These are phyloP conservation scores for Toxotes lorentzi DNA, from an alignment of 2,797 vertebrate species.

Conservation along the genomic window DNA sequence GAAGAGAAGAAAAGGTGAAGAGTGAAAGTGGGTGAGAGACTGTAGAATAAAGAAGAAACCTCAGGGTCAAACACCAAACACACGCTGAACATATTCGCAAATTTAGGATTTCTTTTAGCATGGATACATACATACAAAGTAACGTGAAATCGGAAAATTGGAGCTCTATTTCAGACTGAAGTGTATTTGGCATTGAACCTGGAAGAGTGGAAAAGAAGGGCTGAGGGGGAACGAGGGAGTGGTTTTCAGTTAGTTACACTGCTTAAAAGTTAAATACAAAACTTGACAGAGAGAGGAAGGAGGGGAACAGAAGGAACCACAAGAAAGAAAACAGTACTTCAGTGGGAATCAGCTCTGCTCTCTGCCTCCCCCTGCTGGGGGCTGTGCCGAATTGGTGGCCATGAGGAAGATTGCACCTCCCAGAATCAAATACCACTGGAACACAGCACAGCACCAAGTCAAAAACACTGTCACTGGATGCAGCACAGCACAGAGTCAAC, in stretches of 20 bases:
- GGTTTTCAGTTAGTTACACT: constrained; percentile 51
- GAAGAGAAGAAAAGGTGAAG: constrained; percentile 37
- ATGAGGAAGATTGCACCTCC: constrained; percentile 95
- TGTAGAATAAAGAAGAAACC: constrained; percentile 5
- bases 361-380: constrained; percentile 88
- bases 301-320: constrained; percentile 71
- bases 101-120: constrained; percentile 3
- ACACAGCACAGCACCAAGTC: constrained; percentile 85
- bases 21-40: constrained; percentile 17
- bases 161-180: constrained; percentile 1
- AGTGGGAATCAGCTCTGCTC: constrained; percentile 90
- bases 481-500: constrained; percentile 60
- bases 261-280: constrained; percentile 41
- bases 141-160: background rate
- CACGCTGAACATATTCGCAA: constrained; percentile 12
- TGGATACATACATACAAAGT: background rate
- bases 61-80: constrained; percentile 67
- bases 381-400: constrained; percentile 90
- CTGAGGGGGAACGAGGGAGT: constrained; percentile 34
- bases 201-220: constrained; percentile 13
- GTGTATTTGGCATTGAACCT: constrained; percentile 60
- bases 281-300: constrained; percentile 45
- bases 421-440: constrained; percentile 97
- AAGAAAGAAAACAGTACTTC: constrained; percentile 85
- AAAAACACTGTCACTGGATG: constrained; percentile 70